Evolutionary conservation across 2,888 invertebrate genomes (phyloP), one percentile per base, ranked within the genome.

Genomic region (Rhagium mordax): DNA sequence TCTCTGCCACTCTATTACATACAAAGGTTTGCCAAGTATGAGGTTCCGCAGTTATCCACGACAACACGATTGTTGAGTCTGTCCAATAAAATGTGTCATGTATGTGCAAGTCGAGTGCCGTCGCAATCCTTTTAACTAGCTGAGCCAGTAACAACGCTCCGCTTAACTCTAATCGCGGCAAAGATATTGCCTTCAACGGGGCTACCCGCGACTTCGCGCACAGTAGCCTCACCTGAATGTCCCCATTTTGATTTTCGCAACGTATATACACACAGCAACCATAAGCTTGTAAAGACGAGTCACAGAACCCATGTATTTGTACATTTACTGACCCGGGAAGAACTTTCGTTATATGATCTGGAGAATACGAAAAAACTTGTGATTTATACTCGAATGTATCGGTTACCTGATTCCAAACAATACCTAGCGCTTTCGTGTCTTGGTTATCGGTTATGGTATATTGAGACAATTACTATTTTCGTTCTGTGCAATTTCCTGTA

Each of bases 161-260:
- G 47, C 81, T 80, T 0, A 85, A 71, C 67, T 85, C 84, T 13
- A 84, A 65, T 13, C 78, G 15, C 10, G 85, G 84, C 16, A 85
- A 51, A 2, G 83, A 72, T 0, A 81, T 60, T 24, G 61, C 72
- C 53, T 79, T 79, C 3, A 74, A 47, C 4, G 81, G 80, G 1
- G 81, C 78, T 3, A 82, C 81, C 49, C 73, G 62, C 3, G 81
- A 77, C 61, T 81, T 81, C 8, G 79, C 55, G 18, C 71, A 66
- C 7, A 81, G 7, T 24, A 79, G 18, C 0, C 61, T 48, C 10
- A 51, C 21, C 3, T 48, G 10, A n/a, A 10, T 6, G 5, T 8
- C 48, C 5, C 48, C 13, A 48, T 10, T 10, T 3, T 3, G 3
- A 48, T 48, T 10, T n/a, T 3, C 15, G 15, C n/a, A 8, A 48